Percentiles rank a stretch among this genome's conserved stretches.
Conservation (phyloP, 2,797 vertebrate species). For the Squalus acanthias region DNA sequence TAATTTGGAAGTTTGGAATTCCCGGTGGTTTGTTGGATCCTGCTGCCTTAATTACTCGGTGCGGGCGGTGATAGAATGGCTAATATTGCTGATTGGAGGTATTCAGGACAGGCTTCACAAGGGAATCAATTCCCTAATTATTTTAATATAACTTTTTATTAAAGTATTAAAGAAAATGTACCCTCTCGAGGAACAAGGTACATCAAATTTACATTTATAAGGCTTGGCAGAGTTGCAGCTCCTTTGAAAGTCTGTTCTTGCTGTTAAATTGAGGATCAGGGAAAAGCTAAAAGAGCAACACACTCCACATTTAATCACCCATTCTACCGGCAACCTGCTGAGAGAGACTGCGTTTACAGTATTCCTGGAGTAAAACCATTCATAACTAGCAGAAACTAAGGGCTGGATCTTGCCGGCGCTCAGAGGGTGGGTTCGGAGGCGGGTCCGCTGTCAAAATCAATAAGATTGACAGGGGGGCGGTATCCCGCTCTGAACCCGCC, state of each 20-base stretch:
- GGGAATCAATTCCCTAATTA: conserved; percentile 30
- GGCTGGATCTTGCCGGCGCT: no score
- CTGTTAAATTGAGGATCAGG: background rate
- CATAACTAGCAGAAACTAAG: background rate
- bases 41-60: conserved; percentile 29
- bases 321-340: background rate
- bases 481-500: no score
- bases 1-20: conserved; percentile 24
- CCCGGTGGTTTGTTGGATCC: background rate
- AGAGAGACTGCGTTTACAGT: background rate
- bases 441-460: no score
- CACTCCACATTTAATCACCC: conserved; percentile 7
- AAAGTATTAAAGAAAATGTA: conserved; percentile 33
- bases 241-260: background rate
- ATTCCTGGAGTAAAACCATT: background rate
- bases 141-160: conserved; percentile 35
- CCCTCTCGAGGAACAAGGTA: conserved; percentile 11
- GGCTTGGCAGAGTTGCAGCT: background rate
- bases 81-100: conserved; percentile 31
- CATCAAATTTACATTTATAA: conserved; percentile 30
- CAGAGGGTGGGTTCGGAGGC: no score
- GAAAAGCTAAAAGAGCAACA: background rate
- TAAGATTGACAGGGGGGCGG: no score
- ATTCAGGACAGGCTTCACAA: conserved; percentile 23
- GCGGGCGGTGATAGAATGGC: background rate